phyloP scores from a whole-genome alignment of 2,888 invertebrate species.

The Caenorhabditis afra region DNA sequence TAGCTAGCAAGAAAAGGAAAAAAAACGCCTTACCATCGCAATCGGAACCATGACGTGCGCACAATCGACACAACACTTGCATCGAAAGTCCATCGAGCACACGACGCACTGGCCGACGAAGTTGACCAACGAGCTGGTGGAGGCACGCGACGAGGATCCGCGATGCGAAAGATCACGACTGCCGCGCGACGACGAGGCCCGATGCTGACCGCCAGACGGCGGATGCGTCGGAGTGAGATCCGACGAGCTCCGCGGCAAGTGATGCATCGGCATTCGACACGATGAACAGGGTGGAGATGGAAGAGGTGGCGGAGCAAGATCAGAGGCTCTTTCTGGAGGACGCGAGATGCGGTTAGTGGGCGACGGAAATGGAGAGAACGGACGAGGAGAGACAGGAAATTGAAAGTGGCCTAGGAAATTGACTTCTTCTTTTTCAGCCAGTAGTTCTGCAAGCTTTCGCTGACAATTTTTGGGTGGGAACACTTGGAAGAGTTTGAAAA shows the following conservation, averaged over 20 bases:
- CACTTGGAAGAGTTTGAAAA: no score
- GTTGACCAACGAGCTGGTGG: conserved; percentile 62
- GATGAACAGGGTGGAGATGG: background rate
- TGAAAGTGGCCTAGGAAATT: no score
- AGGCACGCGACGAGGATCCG: conserved; percentile 54
- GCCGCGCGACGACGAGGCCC: conserved; percentile 45
- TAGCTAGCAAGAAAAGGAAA: no score
- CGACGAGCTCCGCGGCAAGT: conserved; percentile 61
- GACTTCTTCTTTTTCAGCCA: no score
- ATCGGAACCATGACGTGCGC: conserved; percentile 66
- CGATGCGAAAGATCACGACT: conserved; percentile 54
- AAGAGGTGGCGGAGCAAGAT: no score
- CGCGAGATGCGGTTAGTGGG: no score
- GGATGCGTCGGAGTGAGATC: conserved; percentile 45
- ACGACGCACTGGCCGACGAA: conserved; percentile 67
- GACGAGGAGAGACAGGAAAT: no score
- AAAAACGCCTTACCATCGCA: conserved; percentile 65
- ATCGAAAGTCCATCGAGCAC: conserved; percentile 70
- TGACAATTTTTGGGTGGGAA: no score
- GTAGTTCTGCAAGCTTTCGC: no score
- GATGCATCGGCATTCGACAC: conserved; percentile 7
- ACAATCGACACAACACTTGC: conserved; percentile 71
- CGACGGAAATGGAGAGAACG: no score
- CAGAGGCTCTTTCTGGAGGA: no score
- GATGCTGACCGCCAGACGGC: conserved; percentile 32